Evolutionary conservation across 2,113 vertebrate genomes (phyloP).

Genomic region (Siphamia tubifer): DNA sequence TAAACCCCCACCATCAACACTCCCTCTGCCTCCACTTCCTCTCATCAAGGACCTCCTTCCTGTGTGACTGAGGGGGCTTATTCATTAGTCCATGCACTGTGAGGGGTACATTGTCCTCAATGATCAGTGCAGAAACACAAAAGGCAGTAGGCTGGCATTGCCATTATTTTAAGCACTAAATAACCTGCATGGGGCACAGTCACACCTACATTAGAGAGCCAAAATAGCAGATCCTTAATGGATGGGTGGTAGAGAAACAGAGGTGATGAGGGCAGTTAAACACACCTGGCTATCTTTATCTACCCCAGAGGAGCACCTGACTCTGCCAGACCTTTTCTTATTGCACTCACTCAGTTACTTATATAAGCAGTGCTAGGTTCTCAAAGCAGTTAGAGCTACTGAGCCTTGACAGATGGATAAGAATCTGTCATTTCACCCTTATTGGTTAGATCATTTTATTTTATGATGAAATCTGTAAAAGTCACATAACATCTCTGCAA

Average conservation of each 20-base stretch:
- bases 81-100: constrained; percentile 71
- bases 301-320: constrained; percentile 42
- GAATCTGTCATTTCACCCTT: constrained; percentile 28
- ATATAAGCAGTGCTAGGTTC: constrained; percentile 35
- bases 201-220: constrained; percentile 62
- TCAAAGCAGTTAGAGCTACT: constrained; percentile 12
- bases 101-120: constrained; percentile 70
- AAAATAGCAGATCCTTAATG: constrained; percentile 58
- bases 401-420: constrained; percentile 42
- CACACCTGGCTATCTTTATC: constrained; percentile 71
- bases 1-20: constrained; percentile 34
- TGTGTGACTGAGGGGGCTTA: constrained; percentile 70
- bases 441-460: constrained; percentile 32
- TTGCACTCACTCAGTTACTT: constrained; percentile 14
- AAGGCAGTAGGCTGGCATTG: constrained; percentile 60
- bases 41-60: constrained; percentile 70
- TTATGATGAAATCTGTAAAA: neutral
- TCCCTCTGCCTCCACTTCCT: constrained; percentile 60
- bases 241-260: constrained; percentile 24
- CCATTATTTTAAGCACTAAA: constrained; percentile 76
- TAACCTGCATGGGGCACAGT: constrained; percentile 54
- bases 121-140: constrained; percentile 65
- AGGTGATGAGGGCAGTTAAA: constrained; percentile 59
- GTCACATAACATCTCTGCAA: neutral
- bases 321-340: constrained; percentile 1